Evolutionary conservation across 2,113 vertebrate species (phyloP).

Genomic region (Gavia stellata): DNA sequence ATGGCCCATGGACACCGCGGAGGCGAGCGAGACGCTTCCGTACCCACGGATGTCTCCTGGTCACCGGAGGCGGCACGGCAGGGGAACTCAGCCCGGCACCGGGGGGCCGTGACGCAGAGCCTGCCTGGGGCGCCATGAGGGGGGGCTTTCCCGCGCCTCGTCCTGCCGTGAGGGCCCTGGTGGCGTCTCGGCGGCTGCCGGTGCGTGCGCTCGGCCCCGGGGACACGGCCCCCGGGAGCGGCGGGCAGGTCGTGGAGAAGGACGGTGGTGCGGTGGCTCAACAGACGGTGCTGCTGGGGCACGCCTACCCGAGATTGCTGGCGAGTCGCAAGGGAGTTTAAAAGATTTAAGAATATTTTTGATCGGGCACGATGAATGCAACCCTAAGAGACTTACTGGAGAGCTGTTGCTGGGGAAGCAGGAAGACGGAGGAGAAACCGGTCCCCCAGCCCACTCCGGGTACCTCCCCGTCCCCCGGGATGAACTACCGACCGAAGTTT

Average conservation of each 20-base stretch:
- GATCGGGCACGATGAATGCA: neutral
- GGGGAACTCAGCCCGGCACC: accelerated
- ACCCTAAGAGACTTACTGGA: no score
- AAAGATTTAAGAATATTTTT: neutral
- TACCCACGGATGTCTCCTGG: neutral
- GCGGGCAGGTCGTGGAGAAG: accelerated
- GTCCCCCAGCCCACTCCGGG: accelerated
- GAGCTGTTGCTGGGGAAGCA: neutral
- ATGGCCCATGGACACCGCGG: neutral
- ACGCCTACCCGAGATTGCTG: no score
- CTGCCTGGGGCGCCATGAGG: accelerated
- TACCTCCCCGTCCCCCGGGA: no score
- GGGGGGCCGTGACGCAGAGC: accelerated
- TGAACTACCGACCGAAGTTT: neutral
- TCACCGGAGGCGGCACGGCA: accelerated
- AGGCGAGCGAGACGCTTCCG: accelerated
- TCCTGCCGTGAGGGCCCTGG: accelerated
- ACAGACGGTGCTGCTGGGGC: neutral
- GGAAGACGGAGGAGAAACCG: neutral
- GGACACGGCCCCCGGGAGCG: accelerated
- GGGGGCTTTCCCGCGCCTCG: neutral
- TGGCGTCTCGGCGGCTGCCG: neutral
- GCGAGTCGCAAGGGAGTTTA: accelerated
- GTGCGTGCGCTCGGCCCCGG: accelerated
- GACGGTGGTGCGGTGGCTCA: accelerated